Evolutionary conservation across 2,888 invertebrate species (phyloP).

Genomic region (Spodoptera picta): DNA sequence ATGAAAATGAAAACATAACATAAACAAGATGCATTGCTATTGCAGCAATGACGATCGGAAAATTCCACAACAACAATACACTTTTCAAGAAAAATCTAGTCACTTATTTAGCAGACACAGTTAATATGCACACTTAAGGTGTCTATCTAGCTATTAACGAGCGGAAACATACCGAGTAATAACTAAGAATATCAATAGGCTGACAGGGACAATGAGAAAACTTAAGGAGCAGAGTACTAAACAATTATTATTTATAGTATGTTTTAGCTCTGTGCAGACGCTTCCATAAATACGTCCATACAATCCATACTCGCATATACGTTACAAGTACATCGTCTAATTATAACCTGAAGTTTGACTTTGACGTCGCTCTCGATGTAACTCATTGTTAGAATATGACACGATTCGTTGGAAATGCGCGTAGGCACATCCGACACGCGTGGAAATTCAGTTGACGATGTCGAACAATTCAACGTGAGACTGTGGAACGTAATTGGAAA

Average conservation of each 20-base stretch:
- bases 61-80: background rate
- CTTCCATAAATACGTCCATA: conserved; percentile 58
- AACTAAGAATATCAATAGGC: conserved; percentile 37
- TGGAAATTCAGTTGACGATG: conserved; percentile 67
- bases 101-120: background rate
- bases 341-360: conserved; percentile 60
- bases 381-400: conserved; percentile 65
- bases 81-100: background rate
- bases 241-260: conserved; percentile 50
- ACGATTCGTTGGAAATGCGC: conserved; percentile 65
- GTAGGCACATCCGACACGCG: conserved; percentile 63
- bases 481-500: conserved; percentile 25
- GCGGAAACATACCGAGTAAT: conserved; percentile 24
- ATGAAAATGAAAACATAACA: background rate
- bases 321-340: conserved; percentile 58
- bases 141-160: background rate
- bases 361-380: conserved; percentile 59
- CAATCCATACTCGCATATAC: conserved; percentile 47
- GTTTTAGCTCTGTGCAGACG: conserved; percentile 53
- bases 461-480: conserved; percentile 52
- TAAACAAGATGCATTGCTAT: background rate
- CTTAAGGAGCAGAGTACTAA: conserved; percentile 43
- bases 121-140: conserved; percentile 2
- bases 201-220: conserved; percentile 43
- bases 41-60: background rate